Conservation (phyloP, 2,888 invertebrate species). For the Sesia apiformis region DNA sequence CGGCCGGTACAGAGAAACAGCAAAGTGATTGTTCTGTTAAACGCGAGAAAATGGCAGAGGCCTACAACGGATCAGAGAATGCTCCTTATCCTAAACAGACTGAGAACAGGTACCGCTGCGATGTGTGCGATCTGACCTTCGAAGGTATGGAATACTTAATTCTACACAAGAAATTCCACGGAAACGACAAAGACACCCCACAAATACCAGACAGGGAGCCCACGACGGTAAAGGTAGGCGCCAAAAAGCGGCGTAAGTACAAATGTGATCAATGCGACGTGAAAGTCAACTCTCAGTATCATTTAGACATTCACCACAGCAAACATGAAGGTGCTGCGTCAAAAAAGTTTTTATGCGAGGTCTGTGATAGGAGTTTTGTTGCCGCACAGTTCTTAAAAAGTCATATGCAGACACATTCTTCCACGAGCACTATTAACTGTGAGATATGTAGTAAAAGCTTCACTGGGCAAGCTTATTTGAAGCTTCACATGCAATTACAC, state of each 20-base stretch:
- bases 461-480: constrained; percentile 63
- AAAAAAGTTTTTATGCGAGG: constrained; percentile 59
- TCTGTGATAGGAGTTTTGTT: constrained; percentile 62
- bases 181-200: constrained; percentile 51
- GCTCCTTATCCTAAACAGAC: constrained; percentile 43
- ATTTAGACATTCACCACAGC: constrained; percentile 61
- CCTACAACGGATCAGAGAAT: constrained; percentile 41
- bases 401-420: constrained; percentile 65
- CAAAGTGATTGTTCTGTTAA: constrained; percentile 51
- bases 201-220: constrained; percentile 36
- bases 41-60: constrained; percentile 64
- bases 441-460: constrained; percentile 62
- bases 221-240: constrained; percentile 35
- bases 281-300: constrained; percentile 66
- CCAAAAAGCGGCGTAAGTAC: constrained; percentile 59
- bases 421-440: constrained; percentile 58
- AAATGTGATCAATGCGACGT: constrained; percentile 66
- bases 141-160: constrained; percentile 62
- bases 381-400: constrained; percentile 66
- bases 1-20: constrained; percentile 48
- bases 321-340: constrained; percentile 59
- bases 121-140: constrained; percentile 60
- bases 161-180: constrained; percentile 64
- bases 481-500: constrained; percentile 65
- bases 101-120: constrained; percentile 48